Percentiles rank a stretch among this genome's conserved stretches.
Conservation (phyloP, 2,888 invertebrate genomes). For the Dastarcus helophoroides region DNA sequence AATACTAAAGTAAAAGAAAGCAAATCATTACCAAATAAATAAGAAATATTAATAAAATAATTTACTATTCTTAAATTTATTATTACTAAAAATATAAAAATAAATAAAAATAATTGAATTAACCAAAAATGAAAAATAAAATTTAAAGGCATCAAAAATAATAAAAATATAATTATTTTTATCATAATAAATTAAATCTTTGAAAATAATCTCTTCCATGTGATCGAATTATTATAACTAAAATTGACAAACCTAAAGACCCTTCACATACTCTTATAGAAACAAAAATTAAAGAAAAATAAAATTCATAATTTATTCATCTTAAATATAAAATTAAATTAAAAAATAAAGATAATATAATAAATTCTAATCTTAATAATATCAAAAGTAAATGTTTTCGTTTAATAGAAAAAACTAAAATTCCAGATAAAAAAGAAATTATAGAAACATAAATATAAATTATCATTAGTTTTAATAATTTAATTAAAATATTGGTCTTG, state of each 20-base stretch:
- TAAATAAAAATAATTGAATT: constrained; percentile 42
- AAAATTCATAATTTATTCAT: constrained; percentile 39
- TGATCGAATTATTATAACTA: constrained; percentile 48
- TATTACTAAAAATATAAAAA: constrained; percentile 41
- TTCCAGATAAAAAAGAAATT: constrained; percentile 41
- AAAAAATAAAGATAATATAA: constrained; percentile 46
- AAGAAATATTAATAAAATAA: constrained; percentile 36
- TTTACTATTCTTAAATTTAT: constrained; percentile 31
- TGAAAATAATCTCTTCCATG: constrained; percentile 54
- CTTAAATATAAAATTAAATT: constrained; percentile 40
- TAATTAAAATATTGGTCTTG: constrained; percentile 52
- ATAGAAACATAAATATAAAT: constrained; percentile 35
- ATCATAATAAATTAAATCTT: constrained; percentile 45
- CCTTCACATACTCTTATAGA: constrained; percentile 54
- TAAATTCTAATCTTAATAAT: constrained; percentile 49
- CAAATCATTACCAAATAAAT: constrained; percentile 41
- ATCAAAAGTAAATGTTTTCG: constrained; percentile 48
- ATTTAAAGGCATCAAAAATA: constrained; percentile 43
- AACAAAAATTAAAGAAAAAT: constrained; percentile 50
- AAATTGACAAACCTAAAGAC: constrained; percentile 49
- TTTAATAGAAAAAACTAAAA: constrained; percentile 44
- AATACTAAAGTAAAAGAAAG: constrained; percentile 45
- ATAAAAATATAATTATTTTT: constrained; percentile 41
- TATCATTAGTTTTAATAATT: constrained; percentile 40
- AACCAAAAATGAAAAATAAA: constrained; percentile 43